Evolutionary conservation across 2,888 invertebrate genomes (phyloP), one percentile per base, ranked within the genome.

Genomic region (Melieria picta): DNA sequence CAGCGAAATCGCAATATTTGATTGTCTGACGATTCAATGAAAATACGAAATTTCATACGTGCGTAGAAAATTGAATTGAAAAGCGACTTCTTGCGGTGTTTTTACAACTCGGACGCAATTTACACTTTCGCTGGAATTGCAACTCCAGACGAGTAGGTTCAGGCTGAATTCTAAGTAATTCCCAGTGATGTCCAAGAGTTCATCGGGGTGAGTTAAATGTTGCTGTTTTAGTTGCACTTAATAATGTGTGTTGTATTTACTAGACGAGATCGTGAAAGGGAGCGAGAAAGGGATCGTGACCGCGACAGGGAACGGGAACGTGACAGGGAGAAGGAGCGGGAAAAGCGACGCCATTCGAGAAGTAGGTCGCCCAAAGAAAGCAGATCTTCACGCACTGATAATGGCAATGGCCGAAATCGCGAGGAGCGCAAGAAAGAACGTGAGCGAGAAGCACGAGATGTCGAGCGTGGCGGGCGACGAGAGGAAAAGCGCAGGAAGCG

Each of bases 401-500:
- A 80, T 7, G 77, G 80, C 7, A 75, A 77, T 47, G 72, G 73
- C 13, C 77, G 82, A 46, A 78, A 80, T 55, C 81, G 85, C 0
- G 84, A 83, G n/a, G 84, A 84, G 0, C 79, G 84, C 1, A 83
- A 83, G 69, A 75, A 77, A n/a, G 72, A 75, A 6, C 79, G 80
- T 6, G 72, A 74, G 5, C 70, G 82, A 0, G 73, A 74, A 9
- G 61, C 56, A 7, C 78, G 82, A 69, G 79, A 79, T 13, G 73
- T 66, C 47, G 83, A 80, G 0, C 76, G 81, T 0, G 75, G 79
- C 3, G 74, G 82, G 1, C 80, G 30, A 30, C 30, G 84, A 0
- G 84, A 85, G 5, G 84, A 82, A 13, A 85, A 85, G 69, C 82
- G 85, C 0, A 79, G 85, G 65, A 80, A 84, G 65, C 80, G 82